Conservation (phyloP, 2,113 vertebrate genomes). For the Catharus minimus region DNA sequence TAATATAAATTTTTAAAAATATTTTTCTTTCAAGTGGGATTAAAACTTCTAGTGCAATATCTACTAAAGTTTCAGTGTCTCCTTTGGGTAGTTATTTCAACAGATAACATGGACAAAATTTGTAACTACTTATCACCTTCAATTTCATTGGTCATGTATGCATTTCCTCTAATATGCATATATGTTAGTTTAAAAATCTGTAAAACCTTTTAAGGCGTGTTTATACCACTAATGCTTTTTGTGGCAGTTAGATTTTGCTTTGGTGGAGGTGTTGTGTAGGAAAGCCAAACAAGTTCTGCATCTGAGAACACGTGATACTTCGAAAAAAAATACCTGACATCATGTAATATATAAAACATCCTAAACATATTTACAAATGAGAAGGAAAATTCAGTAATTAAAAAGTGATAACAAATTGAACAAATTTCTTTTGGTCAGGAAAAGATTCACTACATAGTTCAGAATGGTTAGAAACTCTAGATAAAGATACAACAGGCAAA, state of each 20-base stretch:
- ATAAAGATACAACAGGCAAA: not conserved
- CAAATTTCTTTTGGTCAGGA: not conserved
- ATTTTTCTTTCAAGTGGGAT: not conserved
- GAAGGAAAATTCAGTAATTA: not conserved
- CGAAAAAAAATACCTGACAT: not conserved
- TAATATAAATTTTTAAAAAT: accelerated
- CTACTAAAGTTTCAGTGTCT: not conserved
- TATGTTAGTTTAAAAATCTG: not conserved
- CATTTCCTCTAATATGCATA: not conserved
- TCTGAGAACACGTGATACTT: not conserved
- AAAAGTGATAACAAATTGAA: not conserved
- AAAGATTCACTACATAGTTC: not conserved
- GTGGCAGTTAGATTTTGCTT: not conserved
- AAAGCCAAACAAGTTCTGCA: not conserved
- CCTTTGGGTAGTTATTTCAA: not conserved
- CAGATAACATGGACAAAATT: not conserved
- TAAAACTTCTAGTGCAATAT: not conserved
- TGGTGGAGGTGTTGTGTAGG: not conserved
- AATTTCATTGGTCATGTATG: not conserved
- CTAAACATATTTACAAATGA: not conserved
- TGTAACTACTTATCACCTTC: not conserved
- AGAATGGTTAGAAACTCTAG: not conserved
- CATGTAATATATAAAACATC: not conserved
- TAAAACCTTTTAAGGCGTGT: not conserved
- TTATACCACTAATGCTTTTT: not conserved